These are phyloP conservation scores for Drosophila erecta DNA, from an alignment of 1,140 invertebrate species.

Conservation along the genomic window DNA sequence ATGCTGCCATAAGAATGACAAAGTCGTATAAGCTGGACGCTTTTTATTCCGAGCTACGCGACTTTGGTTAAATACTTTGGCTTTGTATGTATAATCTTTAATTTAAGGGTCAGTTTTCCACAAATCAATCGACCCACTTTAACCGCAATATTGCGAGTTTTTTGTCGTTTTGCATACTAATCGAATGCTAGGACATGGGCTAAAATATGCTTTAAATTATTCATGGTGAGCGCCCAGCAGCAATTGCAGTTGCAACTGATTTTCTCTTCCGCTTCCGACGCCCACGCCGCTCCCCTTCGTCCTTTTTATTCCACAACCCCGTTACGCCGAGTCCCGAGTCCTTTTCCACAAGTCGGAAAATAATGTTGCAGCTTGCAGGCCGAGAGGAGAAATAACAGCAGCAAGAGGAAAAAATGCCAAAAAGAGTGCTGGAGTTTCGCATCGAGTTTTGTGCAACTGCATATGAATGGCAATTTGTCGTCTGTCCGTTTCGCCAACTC, in stretches of 20 bases:
- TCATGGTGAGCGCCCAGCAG: slow-evolving; percentile 50
- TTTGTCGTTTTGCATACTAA: slow-evolving; percentile 51
- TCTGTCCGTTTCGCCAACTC: slow-evolving; percentile 33
- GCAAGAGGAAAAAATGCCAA: slow-evolving; percentile 2
- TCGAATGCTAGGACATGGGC: slow-evolving; percentile 15
- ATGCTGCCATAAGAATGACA: not conserved
- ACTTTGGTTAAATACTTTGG: too few species aligned
- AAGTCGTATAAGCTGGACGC: too few species aligned
- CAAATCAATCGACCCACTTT: slow-evolving; percentile 18
- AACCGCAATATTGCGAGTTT: slow-evolving; percentile 27
- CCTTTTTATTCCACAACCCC: not conserved
- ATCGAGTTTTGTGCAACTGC: slow-evolving; percentile 53
- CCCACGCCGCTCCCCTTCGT: not conserved
- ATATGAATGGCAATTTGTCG: slow-evolving; percentile 82
- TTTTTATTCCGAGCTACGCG: too few species aligned
- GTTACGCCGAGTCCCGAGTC: too few species aligned
- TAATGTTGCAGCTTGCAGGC: slow-evolving; percentile 45
- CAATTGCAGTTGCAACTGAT: slow-evolving; percentile 68
- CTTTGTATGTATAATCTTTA: not conserved
- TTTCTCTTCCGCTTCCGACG: slow-evolving; percentile 69
- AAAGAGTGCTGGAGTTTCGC: slow-evolving; percentile 41
- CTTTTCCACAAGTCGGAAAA: slow-evolving; percentile 51
- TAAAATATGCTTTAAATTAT: slow-evolving; percentile 71
- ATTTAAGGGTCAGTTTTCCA: not conserved
- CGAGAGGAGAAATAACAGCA: slow-evolving; percentile 35